Evolutionary conservation across 2,113 vertebrate genomes (phyloP).

Genomic region (Noctilio leporinus): DNA sequence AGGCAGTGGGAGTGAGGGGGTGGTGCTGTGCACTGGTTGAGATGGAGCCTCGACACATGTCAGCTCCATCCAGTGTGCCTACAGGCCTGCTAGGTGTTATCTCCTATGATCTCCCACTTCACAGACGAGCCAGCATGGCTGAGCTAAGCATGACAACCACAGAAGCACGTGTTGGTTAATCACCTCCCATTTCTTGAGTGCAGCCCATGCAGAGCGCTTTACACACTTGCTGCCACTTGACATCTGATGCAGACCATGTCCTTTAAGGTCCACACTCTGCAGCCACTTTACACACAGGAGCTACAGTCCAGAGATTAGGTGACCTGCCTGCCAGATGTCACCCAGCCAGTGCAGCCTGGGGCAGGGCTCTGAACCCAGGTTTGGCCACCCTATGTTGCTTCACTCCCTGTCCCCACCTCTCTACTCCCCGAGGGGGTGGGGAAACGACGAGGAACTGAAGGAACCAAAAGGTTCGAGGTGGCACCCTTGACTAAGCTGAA

Average conservation of each 20-base stretch:
- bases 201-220: not conserved
- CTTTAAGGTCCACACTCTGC: not conserved
- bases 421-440: not conserved
- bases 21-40: not conserved
- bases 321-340: not conserved
- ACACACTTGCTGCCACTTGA: not conserved
- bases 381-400: not conserved
- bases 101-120: not conserved
- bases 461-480: not conserved
- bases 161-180: accelerated
- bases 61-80: not conserved
- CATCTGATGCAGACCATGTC: not conserved
- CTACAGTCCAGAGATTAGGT: not conserved
- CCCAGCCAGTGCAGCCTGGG: not conserved
- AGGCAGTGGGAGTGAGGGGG: accelerated
- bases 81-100: not conserved
- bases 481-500: not conserved
- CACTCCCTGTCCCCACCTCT: not conserved
- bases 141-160: not conserved
- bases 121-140: accelerated
- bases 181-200: not conserved
- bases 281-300: not conserved
- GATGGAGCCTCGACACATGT: accelerated
- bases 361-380: not conserved
- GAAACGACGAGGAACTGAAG: too few relatives aligned